phyloP scores from a whole-genome alignment of 2,888 invertebrate genomes.

The Malacosoma neustria region DNA sequence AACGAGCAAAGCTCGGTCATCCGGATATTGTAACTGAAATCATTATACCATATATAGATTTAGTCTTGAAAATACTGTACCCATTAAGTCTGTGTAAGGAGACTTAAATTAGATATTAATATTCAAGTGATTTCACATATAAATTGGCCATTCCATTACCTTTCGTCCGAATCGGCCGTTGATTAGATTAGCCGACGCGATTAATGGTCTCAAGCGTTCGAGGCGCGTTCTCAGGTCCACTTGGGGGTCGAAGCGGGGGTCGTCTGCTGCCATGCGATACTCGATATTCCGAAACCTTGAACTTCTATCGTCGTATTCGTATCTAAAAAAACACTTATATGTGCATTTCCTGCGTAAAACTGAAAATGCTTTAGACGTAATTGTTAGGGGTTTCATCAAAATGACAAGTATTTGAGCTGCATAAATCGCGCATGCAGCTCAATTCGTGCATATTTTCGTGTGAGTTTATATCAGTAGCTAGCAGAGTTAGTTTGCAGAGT shows the following conservation, averaged over 20 bases:
- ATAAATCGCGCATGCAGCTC: too few species aligned
- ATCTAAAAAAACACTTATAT: conserved; percentile 30
- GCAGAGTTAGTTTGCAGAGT: too few species aligned
- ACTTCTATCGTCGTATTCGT: conserved; percentile 49
- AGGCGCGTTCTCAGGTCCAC: conserved; percentile 62
- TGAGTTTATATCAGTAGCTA: too few species aligned
- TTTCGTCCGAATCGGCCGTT: conserved; percentile 85
- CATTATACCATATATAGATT: too few species aligned
- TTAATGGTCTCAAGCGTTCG: conserved; percentile 61
- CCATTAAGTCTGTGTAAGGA: too few species aligned
- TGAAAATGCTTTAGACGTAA: not conserved
- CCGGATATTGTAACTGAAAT: too few species aligned
- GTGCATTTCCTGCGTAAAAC: too few species aligned
- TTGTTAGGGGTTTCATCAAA: not conserved
- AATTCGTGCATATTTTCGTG: too few species aligned
- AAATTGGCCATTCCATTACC: conserved; percentile 73
- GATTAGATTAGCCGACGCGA: conserved; percentile 84
- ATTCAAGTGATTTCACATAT: too few species aligned
- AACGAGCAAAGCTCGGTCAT: too few species aligned
- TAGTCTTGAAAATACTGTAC: too few species aligned
- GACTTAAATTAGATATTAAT: too few species aligned
- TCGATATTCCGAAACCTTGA: conserved; percentile 60
- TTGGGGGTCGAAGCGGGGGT: conserved; percentile 68
- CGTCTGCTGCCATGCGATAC: conserved; percentile 67
- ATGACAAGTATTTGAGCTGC: not conserved